Base-by-base conservation (phyloP, 2,113 vertebrate species). In the Danionella cerebrum region DNA sequence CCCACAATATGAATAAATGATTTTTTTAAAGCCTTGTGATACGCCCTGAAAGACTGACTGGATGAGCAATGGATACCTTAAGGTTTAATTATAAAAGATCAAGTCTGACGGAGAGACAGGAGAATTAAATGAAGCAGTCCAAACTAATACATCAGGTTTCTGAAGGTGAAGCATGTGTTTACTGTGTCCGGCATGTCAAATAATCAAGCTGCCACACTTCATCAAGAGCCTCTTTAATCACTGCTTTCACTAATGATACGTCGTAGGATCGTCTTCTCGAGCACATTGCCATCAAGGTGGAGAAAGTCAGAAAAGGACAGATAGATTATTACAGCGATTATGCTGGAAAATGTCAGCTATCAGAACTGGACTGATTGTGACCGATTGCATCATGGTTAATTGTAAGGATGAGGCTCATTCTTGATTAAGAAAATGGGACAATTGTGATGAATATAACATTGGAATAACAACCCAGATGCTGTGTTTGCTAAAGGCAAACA, bases 141-240 rank as follows among this genome's bases (percentile, higher is more conserved):
- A 38, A 68, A 71, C 59, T 42, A 36, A 63, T 47, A 21, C 18
- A 69, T 70, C 48, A 33, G 47, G 12, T 3, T 52, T n/a, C 50
- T 27, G 48, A 39, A 27, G 54, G 39, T 31, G 24, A 25, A 62
- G 35, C 38, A 24, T 70, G 67, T 58, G 64, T 66, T 68, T 74
- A 63, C 48, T 38, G 14, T 51, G 51, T 67, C 39, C 24, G 55
- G 24, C 16, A 27, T 22, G 27, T 51, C 21, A 71, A 54, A 75
- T 70, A 45, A 73, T 65, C 69, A 25, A 67, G 44, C 67, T 75
- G 73, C 52, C 76, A 75, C 41, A 70, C 51, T 73, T 70, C 58
- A 78, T 76, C 53, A 68, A 59, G 45, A 21, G 35, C 29, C 64
- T 63, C 58, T 53, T 78, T 60, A 65, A 70, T 78, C 67, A 73